A percentile compares a stretch with the other conserved stretches of the same genome.
phyloP scores from a whole-genome alignment of 2,113 vertebrate genomes.

The Taxidea taxus region DNA sequence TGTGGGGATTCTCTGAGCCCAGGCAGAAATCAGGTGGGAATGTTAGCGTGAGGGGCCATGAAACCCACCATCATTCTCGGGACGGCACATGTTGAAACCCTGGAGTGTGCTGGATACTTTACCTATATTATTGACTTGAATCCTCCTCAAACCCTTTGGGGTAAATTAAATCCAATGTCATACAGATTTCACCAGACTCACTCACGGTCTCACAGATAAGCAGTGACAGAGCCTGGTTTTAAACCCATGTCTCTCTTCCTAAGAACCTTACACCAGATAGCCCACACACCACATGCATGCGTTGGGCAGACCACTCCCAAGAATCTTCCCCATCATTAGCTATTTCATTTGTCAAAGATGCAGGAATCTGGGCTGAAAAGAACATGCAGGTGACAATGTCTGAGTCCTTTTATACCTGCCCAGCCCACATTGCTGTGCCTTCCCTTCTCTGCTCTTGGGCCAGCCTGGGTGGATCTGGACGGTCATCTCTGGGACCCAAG shows the following conservation, averaged over 20 bases:
- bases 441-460: no score
- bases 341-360: not conserved
- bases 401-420: not conserved
- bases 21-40: not conserved
- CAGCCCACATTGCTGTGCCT: not conserved
- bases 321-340: not conserved
- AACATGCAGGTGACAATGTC: not conserved
- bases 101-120: rapidly evolving
- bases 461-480: no score
- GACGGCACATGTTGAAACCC: not conserved
- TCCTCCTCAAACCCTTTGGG: not conserved
- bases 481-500: no score
- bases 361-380: not conserved
- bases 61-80: not conserved
- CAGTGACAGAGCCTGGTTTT: not conserved
- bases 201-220: not conserved
- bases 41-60: not conserved
- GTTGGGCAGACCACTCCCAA: not conserved
- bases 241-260: not conserved
- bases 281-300: rapidly evolving
- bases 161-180: not conserved
- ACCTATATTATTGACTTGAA: not conserved
- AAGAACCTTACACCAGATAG: not conserved
- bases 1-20: not conserved
- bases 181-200: not conserved